Conservation (phyloP, 2,797 vertebrate species). For the Tokudaia tokunoshimensis region DNA sequence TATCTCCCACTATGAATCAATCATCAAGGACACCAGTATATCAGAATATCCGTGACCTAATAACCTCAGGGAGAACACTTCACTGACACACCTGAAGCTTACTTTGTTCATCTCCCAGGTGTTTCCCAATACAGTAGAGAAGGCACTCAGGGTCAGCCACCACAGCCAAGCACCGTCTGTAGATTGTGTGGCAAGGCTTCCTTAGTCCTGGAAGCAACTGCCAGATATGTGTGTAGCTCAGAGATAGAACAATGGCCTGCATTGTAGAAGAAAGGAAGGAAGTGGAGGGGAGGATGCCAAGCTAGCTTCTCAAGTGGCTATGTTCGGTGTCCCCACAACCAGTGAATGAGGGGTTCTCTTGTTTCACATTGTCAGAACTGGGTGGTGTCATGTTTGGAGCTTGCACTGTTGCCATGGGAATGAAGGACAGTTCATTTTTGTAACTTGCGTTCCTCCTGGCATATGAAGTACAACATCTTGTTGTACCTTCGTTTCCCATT, state of each 20-base stretch:
- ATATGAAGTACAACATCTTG: background rate
- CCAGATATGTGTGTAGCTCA: background rate
- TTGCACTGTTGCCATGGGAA: background rate
- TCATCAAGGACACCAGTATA: background rate
- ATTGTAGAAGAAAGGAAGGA: background rate
- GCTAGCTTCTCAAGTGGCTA: background rate
- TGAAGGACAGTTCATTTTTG: background rate
- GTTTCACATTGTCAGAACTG: background rate
- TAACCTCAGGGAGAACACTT: background rate
- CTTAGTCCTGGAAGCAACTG: background rate
- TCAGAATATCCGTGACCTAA: background rate
- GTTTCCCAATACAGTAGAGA: background rate
- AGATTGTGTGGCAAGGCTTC: background rate
- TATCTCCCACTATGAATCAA: background rate
- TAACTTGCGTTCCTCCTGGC: background rate
- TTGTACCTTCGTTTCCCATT: background rate
- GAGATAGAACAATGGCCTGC: background rate
- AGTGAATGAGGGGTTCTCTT: background rate
- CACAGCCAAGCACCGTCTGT: background rate
- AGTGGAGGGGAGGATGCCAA: background rate
- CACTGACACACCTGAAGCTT: background rate
- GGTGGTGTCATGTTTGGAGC: background rate
- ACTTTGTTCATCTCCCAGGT: background rate
- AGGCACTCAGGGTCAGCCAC: background rate
- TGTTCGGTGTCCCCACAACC: background rate